phyloP scores from a whole-genome alignment of 2,797 vertebrate species.

The Gallinago nigripennis region DNA sequence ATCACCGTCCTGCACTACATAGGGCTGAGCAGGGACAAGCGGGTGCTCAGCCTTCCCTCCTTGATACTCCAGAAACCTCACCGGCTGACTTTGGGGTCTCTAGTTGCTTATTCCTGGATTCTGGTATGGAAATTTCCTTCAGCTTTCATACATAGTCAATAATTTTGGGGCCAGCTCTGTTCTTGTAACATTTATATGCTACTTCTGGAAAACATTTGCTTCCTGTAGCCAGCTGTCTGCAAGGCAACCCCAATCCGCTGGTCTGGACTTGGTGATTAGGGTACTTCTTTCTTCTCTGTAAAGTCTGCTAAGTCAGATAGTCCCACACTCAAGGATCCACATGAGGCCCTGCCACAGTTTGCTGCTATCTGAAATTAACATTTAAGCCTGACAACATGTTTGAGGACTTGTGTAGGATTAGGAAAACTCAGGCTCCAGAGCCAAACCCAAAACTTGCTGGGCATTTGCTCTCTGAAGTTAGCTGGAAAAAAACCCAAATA shows the following conservation, averaged over 20 bases:
- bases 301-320: not conserved
- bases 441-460: not conserved
- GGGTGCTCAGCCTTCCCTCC: not conserved
- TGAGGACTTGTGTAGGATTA: not conserved
- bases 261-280: not conserved
- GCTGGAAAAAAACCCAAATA: not conserved
- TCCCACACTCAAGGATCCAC: not conserved
- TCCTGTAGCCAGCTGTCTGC: not conserved
- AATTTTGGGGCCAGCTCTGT: not conserved
- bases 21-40: not conserved
- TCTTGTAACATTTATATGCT: not conserved
- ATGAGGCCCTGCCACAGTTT: not conserved
- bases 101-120: not conserved
- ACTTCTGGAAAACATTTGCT: not conserved
- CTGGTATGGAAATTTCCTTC: not conserved
- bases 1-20: accelerated
- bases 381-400: constrained; percentile 10
- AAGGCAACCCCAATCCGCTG: not conserved
- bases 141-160: not conserved
- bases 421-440: not conserved
- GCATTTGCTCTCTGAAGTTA: not conserved
- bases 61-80: not conserved
- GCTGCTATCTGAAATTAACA: constrained; percentile 16
- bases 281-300: not conserved
- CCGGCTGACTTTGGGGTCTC: not conserved